Base-by-base conservation (phyloP, 2,888 invertebrate species). In the Girardia tigrina region DNA sequence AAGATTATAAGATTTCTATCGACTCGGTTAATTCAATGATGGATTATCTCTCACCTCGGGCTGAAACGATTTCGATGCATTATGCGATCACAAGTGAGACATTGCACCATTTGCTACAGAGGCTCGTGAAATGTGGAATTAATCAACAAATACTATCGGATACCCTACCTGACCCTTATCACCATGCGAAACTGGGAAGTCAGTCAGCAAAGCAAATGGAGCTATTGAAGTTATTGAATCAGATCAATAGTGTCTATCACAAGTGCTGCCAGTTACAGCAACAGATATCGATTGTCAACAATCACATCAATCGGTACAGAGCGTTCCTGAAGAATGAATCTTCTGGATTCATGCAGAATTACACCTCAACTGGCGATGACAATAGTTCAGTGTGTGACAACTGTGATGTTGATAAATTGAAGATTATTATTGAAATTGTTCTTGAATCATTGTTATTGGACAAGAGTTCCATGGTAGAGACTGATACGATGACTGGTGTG, bases 191-290 rank as follows among this genome's bases (percentile, higher is more conserved):
- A 56, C 4, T 4, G 20, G n/a, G n/a, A 20, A 8, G 23, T n/a
- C 56, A 56, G 23, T 56, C 56, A 12, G n/a, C 56, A 12, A 56
- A 56, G 23, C 56, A 56, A n/a, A n/a, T 56, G 56, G 56, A 56
- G n/a, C n/a, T 56, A 56, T 56, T 56, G n/a, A 56, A 56, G 23
- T 56, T 56, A n/a, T 56, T 56, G n/a, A 56, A 56, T 16, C 56
- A 56, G 23, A 56, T 56, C 56, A 56, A 56, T 56, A 56, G 56
- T 56, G 56, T 56, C n/a, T 56, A 56, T 56, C 56, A 56, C 56
- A 56, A 56, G 23, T 56, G 56, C 23, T 56, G 56, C 56, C 56
- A 56, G 23, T 56, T 56, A n/a, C 56, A 56, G 23, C 56, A 56
- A n/a, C 56, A 56, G 23, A 56, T 56, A 56, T 56, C 56, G 4